Evolutionary conservation across 2,113 vertebrate genomes (phyloP).

Genomic region (Mixornis gularis): DNA sequence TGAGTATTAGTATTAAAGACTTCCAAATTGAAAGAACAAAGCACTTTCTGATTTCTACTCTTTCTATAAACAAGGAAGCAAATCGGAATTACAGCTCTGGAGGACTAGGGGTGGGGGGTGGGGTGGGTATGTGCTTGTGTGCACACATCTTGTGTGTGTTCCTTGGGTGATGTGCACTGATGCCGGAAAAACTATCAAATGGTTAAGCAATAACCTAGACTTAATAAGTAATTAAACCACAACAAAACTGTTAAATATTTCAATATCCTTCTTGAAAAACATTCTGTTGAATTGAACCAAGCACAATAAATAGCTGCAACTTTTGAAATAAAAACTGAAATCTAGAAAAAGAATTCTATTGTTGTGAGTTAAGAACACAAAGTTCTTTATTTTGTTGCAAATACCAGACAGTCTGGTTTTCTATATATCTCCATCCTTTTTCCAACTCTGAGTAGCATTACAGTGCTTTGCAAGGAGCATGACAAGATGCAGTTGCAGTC

Average conservation of each 20-base stretch:
- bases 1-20: background rate
- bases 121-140: background rate
- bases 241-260: background rate
- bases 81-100: background rate
- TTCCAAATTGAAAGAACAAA: background rate
- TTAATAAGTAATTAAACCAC: background rate
- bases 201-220: background rate
- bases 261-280: background rate
- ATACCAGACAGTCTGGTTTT: background rate
- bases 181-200: background rate
- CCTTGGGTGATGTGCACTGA: background rate
- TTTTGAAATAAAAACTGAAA: background rate
- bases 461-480: background rate
- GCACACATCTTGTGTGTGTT: background rate
- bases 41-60: background rate
- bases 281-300: background rate
- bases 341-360: background rate
- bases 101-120: accelerated
- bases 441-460: background rate
- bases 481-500: background rate
- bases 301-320: background rate
- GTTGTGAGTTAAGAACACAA: background rate
- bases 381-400: background rate
- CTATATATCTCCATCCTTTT: background rate
- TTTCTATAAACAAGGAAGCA: background rate